Evolutionary conservation across 2,888 invertebrate species (phyloP).

Genomic region (Drosophila acutilabella): DNA sequence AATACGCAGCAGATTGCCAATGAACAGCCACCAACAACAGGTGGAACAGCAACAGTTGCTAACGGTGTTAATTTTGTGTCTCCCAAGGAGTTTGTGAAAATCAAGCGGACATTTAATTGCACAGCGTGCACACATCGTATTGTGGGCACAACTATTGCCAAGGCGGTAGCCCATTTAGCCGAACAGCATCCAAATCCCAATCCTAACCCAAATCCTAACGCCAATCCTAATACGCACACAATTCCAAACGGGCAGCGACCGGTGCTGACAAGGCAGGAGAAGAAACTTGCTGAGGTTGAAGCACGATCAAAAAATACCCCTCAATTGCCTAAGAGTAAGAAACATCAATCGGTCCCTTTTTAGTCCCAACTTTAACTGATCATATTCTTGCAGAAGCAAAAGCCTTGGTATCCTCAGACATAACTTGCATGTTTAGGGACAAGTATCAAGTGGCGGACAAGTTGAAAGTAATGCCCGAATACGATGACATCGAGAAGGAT

Average conservation of each 20-base stretch:
- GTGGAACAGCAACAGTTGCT: constrained; percentile 6
- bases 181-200: constrained; percentile 60
- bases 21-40: constrained; percentile 10
- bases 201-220: constrained; percentile 39
- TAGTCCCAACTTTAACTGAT: background rate
- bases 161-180: constrained; percentile 70
- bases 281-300: constrained; percentile 42
- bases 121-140: constrained; percentile 56
- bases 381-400: constrained; percentile 63
- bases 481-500: constrained; percentile 72
- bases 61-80: constrained; percentile 58
- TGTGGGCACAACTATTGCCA: constrained; percentile 67
- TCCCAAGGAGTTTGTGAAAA: constrained; percentile 55
- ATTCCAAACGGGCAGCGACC: constrained; percentile 22
- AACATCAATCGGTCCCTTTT: background rate
- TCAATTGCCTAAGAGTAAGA: constrained; percentile 60
- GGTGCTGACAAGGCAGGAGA: constrained; percentile 49
- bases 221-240: constrained; percentile 7
- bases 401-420: constrained; percentile 59
- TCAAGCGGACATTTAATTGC: constrained; percentile 70
- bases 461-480: constrained; percentile 77
- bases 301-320: constrained; percentile 37
- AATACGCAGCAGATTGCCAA: background rate
- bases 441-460: constrained; percentile 70
- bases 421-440: constrained; percentile 60